Evolutionary conservation across 53 echinoderm and acorn worm species (phyloP).

Genomic region (Stichopus horrens): DNA sequence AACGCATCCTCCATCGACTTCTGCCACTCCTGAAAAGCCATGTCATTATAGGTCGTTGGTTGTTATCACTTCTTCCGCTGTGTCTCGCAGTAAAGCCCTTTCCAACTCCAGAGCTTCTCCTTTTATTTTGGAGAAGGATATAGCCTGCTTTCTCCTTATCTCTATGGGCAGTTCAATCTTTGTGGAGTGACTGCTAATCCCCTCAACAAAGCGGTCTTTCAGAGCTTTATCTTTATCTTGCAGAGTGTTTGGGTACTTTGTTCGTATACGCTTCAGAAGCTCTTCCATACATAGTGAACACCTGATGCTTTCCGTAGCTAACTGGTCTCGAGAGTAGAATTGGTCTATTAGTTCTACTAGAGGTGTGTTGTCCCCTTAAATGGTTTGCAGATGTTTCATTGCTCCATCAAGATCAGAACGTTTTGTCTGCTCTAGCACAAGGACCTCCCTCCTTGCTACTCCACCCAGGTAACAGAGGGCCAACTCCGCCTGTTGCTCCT

Average conservation of each 20-base stretch:
- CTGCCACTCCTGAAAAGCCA: neutral
- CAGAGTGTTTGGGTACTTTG: neutral
- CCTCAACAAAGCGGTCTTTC: neutral
- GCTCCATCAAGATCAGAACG: neutral
- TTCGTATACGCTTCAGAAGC: neutral
- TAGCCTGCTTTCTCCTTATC: neutral
- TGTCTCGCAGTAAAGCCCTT: neutral
- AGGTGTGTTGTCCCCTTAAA: conserved; percentile 22
- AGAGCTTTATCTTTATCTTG: neutral
- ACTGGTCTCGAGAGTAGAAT: conserved; percentile 22
- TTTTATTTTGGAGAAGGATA: neutral
- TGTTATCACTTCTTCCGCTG: neutral
- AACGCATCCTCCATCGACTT: conserved; percentile 9
- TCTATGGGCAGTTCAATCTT: conserved; percentile 19
- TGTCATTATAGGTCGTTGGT: neutral
- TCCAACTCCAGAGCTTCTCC: neutral
- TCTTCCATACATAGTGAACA: neutral
- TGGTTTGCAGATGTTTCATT: neutral
- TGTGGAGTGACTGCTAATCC: neutral
- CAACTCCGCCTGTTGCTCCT: conserved; percentile 30
- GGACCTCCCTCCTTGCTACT: conserved; percentile 23
- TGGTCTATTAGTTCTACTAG: too few species aligned
- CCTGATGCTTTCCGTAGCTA: neutral
- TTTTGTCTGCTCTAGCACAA: neutral
- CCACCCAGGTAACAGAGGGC: conserved; percentile 48